Conservation (phyloP, 2,888 invertebrate genomes). For the Epinotia bilunana region DNA sequence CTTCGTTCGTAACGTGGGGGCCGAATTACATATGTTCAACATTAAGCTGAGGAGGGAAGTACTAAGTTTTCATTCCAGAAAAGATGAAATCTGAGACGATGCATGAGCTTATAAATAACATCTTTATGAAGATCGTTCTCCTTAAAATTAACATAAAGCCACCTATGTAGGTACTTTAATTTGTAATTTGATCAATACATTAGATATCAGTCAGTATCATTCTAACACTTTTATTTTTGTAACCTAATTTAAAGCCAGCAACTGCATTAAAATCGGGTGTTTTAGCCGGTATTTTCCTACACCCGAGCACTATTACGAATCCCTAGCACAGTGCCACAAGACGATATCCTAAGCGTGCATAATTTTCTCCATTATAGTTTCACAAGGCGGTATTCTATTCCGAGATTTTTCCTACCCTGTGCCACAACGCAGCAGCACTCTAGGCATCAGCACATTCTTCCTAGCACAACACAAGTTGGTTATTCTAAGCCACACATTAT, state of each 20-base stretch:
- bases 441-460: conserved; percentile 1
- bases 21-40: conserved; percentile 32
- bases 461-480: conserved; percentile 7
- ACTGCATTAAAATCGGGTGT: neutral
- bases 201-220: neutral
- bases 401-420: neutral
- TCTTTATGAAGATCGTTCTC: neutral
- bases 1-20: conserved; percentile 39
- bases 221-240: conserved; percentile 5
- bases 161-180: neutral
- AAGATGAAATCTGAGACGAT: conserved; percentile 19
- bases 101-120: neutral
- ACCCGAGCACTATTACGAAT: too few relatives aligned
- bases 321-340: neutral
- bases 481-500: conserved; percentile 59
- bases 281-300: too few relatives aligned
- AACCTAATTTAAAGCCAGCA: neutral
- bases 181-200: neutral
- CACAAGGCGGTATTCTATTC: neutral
- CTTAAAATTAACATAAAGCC: neutral
- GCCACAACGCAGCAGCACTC: neutral
- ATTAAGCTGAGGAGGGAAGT: conserved; percentile 24
- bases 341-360: neutral
- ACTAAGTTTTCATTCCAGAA: conserved; percentile 17
- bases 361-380: neutral